A percentile compares a stretch with the other conserved stretches of the same genome.
These are phyloP conservation scores for Erpobdella octoculata DNA, from an alignment of 2,888 invertebrate species.

Conservation along the genomic window DNA sequence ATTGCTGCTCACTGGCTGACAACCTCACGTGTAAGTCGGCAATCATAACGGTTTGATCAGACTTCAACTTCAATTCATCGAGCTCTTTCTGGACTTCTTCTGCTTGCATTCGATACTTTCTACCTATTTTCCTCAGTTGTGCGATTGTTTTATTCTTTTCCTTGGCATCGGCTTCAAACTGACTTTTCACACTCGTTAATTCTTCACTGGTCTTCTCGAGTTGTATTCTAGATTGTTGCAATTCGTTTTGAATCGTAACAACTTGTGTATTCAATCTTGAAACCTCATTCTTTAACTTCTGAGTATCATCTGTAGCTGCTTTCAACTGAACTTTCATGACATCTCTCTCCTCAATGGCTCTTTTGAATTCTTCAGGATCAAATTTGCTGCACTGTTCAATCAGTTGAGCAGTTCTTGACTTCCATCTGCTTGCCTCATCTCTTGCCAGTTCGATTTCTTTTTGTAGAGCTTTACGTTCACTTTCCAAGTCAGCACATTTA, in stretches of 20 bases:
- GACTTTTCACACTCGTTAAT: neutral
- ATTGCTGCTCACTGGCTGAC: neutral
- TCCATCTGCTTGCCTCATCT: conserved; percentile 72
- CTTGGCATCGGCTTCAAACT: conserved; percentile 26
- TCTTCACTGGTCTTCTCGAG: neutral
- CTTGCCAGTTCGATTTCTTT: conserved; percentile 72
- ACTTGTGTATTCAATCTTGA: neutral
- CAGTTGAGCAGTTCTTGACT: conserved; percentile 68
- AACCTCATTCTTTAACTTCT: conserved; percentile 4
- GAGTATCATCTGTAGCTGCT: conserved; percentile 26
- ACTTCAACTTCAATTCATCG: conserved; percentile 32
- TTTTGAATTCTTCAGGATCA: conserved; percentile 72
- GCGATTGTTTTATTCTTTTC: conserved; percentile 33
- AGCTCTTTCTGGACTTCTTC: conserved; percentile 58
- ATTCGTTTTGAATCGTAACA: neutral
- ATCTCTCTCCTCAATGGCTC: conserved; percentile 38
- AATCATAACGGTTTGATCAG: neutral
- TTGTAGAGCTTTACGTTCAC: conserved; percentile 54
- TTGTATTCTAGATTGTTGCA: neutral
- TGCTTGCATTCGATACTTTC: conserved; percentile 81
- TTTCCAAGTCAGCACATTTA: conserved; percentile 61
- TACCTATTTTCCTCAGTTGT: conserved; percentile 72
- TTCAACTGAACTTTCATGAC: conserved; percentile 28
- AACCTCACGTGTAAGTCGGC: conserved; percentile 18
- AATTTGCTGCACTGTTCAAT: conserved; percentile 82